Evolutionary conservation across 2,888 invertebrate species (phyloP).

Genomic region (Pterobdella sp.): DNA sequence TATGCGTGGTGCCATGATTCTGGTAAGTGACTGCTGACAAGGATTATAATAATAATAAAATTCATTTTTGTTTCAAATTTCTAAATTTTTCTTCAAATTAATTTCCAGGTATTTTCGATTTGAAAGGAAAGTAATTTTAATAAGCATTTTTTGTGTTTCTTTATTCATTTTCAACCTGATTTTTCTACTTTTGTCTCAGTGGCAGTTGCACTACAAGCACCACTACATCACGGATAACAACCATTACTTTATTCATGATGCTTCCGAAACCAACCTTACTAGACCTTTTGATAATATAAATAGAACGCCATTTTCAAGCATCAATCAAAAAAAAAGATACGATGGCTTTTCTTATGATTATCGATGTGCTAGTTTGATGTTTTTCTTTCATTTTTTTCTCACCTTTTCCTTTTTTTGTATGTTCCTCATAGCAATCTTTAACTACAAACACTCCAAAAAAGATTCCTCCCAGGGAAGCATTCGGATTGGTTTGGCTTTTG

Average conservation of each 20-base stretch:
- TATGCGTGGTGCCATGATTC: too few relatives aligned
- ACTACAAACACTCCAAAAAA: too few relatives aligned
- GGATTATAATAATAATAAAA: too few relatives aligned
- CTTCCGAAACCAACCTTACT: not conserved
- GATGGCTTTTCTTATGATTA: not conserved
- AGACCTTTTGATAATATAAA: not conserved
- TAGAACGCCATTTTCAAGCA: not conserved
- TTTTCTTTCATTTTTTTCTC: not conserved
- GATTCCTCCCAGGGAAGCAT: too few relatives aligned
- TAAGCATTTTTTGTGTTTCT: not conserved
- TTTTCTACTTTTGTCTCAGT: not conserved
- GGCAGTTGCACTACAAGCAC: slow-evolving; percentile 5
- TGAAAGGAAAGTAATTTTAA: not conserved
- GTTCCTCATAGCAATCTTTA: not conserved
- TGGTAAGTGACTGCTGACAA: too few relatives aligned
- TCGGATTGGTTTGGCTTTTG: too few relatives aligned
- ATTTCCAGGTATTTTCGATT: not conserved
- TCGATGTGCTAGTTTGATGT: not conserved
- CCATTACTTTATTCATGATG: not conserved
- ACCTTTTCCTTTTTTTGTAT: not conserved
- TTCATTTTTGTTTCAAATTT: not conserved
- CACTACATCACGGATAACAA: not conserved
- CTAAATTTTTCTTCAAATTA: not conserved
- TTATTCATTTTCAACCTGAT: not conserved
- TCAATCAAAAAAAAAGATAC: not conserved